phyloP scores from a whole-genome alignment of 2,113 vertebrate genomes.

The Columbina picui region DNA sequence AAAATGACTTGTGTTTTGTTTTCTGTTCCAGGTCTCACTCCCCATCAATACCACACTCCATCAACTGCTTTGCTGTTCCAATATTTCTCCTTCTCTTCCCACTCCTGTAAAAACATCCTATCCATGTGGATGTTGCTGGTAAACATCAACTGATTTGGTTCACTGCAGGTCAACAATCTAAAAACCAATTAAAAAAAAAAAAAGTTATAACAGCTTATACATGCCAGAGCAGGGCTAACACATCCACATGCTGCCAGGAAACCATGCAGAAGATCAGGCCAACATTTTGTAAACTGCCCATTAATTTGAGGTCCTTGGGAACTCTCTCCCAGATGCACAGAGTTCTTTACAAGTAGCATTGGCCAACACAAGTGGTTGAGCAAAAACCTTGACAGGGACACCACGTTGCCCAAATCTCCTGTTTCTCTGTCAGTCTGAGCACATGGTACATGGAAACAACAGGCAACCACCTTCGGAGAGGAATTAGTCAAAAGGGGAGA shows the following conservation, averaged over 20 bases:
- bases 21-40: not conserved
- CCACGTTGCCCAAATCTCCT: not conserved
- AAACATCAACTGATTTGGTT: not conserved
- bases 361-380: not conserved
- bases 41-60: not conserved
- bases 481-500: not conserved
- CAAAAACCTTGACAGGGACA: not conserved
- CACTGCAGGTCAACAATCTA: not conserved
- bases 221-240: not conserved
- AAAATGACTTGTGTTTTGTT: not conserved
- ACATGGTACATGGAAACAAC: not conserved
- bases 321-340: not conserved
- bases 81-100: not conserved
- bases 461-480: not conserved
- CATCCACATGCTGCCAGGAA: not conserved
- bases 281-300: not conserved
- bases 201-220: not conserved
- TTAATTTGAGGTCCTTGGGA: not conserved
- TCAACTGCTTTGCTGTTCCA: not conserved
- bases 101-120: not conserved
- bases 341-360: not conserved
- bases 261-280: not conserved
- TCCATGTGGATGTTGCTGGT: fast-evolving
- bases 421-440: not conserved
- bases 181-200: not conserved